Percentiles rank a stretch among this genome's conserved stretches.
These are phyloP conservation scores for Phoenicopterus ruber DNA, from an alignment of 2,113 vertebrate species.

Conservation along the genomic window DNA sequence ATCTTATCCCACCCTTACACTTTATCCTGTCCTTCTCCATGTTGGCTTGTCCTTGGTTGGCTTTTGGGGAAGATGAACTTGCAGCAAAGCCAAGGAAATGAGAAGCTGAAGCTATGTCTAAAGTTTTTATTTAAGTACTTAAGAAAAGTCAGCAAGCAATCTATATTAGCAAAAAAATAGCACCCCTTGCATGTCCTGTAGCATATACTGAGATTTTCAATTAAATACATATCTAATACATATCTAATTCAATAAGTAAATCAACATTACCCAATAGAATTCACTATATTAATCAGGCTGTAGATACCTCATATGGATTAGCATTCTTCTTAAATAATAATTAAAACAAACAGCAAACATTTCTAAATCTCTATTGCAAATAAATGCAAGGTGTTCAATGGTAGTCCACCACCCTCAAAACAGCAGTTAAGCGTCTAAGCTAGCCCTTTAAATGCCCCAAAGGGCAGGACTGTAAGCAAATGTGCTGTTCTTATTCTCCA, in stretches of 20 bases:
- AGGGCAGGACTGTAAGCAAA: background rate
- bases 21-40: background rate
- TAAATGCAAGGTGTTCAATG: background rate
- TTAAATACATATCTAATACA: background rate
- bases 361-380: background rate
- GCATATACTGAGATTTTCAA: background rate
- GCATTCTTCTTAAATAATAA: background rate
- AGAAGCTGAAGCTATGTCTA: background rate
- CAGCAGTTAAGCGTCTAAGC: background rate
- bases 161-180: background rate
- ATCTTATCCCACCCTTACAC: background rate
- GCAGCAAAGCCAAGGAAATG: background rate
- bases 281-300: background rate
- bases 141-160: background rate
- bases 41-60: background rate
- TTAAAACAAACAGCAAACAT: background rate
- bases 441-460: background rate
- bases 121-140: background rate
- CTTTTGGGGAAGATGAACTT: background rate
- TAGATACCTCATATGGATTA: background rate
- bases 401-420: background rate
- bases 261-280: background rate
- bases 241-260: background rate
- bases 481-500: background rate
- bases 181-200: background rate